Conservation (phyloP, 2,113 vertebrate genomes). For the Canis aureus region DNA sequence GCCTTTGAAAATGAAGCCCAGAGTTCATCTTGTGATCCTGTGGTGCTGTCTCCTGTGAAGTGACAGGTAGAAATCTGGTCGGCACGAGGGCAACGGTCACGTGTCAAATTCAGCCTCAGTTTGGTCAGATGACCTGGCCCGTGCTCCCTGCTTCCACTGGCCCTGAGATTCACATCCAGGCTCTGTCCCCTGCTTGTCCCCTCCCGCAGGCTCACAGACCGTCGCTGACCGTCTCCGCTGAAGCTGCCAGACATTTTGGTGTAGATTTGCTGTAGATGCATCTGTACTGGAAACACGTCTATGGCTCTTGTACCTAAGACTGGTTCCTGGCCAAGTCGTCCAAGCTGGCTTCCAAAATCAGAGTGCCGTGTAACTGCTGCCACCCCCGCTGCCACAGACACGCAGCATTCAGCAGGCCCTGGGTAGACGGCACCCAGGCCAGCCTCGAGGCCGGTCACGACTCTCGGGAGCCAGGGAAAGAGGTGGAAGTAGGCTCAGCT, state of each 20-base stretch:
- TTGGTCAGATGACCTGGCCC: neutral
- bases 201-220: neutral
- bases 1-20: neutral
- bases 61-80: fast-evolving
- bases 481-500: fast-evolving
- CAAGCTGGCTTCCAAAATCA: neutral
- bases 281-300: neutral
- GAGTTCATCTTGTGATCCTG: fast-evolving
- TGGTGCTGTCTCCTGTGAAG: neutral
- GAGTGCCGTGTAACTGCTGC: fast-evolving
- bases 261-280: neutral
- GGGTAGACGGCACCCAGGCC: neutral
- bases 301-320: neutral
- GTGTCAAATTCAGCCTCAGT: neutral
- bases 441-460: neutral
- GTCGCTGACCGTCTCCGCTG: too few relatives aligned
- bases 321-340: neutral
- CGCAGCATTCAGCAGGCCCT: neutral
- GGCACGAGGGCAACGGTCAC: neutral
- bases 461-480: neutral
- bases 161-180: too few relatives aligned
- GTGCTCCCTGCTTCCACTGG: neutral
- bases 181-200: too few relatives aligned
- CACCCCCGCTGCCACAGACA: fast-evolving
- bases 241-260: too few relatives aligned